Evolutionary conservation across 2,113 vertebrate genomes (phyloP), one percentile per base, ranked within the genome.

Genomic region (Bufo gargarizans): DNA sequence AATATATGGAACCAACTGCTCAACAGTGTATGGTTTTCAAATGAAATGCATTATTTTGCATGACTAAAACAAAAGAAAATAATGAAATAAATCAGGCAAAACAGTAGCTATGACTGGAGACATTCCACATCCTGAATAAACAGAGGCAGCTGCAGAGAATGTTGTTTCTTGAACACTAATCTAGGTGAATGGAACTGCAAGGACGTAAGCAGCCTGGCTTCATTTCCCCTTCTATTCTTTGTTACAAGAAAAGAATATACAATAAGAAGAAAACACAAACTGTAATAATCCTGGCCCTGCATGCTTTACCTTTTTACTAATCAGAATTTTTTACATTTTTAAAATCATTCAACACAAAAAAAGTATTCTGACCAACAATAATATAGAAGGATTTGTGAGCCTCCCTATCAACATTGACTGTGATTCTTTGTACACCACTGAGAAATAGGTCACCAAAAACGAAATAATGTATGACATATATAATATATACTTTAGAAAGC

Each of bases 71-170:
- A 82, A 47, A 20, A 77, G 76, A 76, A 47, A 47, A 86, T 84
- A 84, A 84, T 85, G 43, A 50, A 74, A 88, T 63, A 84, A 78
- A 77, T 83, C 69, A 69, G 74, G 58, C 59, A 76, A 80, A 88
- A 88, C 80, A 65, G 69, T 88, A 88, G 58, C 87, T 78, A 53
- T 33, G 84, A 69, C 87, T 89, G 87, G 81, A 84, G 81, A 69
- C 72, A 53, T 78, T 84, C 81, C 87, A 89, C 82, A 88, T 88
- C 80, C 87, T 84, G 80, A 84, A 88, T 83, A 83, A 88, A 65
- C 72, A 82, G 58, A 83, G 47, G 71, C 87, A 84, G 87, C 87
- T 89, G 87, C 81, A 78, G 72, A 89, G 58, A 89, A 89, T 53
- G 86, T 17, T 8, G 53, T 84, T 84, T 63, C 61, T 83, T 88